Evolutionary conservation across 2,113 vertebrate genomes (phyloP).

Genomic region (Sitta europaea): DNA sequence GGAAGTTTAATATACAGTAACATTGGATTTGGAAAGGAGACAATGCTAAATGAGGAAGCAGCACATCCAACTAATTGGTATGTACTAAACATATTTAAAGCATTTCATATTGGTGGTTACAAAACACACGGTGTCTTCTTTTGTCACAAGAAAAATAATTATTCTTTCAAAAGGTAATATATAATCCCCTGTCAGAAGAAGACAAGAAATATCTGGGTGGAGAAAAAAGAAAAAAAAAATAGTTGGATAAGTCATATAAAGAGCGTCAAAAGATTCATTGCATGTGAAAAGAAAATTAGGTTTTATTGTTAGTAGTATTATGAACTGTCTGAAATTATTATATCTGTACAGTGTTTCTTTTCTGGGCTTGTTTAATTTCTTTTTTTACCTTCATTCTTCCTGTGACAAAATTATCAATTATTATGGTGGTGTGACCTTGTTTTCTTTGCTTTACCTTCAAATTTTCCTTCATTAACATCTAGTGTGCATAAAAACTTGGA

Average conservation of each 20-base stretch:
- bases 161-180: background rate
- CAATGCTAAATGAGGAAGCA: background rate
- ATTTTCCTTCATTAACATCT: background rate
- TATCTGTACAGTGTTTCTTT: background rate
- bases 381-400: background rate
- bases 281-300: background rate
- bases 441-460: background rate
- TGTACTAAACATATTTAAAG: background rate
- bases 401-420: no score
- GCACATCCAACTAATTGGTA: rapidly evolving
- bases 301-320: background rate
- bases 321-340: background rate
- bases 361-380: background rate
- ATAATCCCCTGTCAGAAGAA: background rate
- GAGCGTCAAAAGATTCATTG: background rate
- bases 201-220: background rate
- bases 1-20: background rate
- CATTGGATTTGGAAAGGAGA: background rate
- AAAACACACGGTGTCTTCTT: background rate
- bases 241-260: background rate
- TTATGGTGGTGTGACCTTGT: background rate
- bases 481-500: background rate
- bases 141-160: background rate
- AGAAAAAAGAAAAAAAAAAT: background rate
- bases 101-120: background rate